phyloP scores from a whole-genome alignment of 2,888 invertebrate species.

The Netelia melanura region DNA sequence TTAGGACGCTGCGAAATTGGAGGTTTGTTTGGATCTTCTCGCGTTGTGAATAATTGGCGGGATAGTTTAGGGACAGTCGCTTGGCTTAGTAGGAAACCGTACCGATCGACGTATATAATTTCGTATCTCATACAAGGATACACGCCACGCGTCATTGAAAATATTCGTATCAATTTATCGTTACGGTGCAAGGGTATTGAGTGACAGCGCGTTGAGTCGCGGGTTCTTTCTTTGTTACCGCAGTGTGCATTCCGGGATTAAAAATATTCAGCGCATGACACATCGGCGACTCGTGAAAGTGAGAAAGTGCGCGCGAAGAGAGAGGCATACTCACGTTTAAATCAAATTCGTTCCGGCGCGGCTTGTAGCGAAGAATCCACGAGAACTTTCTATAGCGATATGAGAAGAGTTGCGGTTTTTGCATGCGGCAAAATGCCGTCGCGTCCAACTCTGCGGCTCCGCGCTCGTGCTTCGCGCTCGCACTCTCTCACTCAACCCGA shows the following conservation, averaged over 20 bases:
- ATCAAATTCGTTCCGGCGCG: constrained; percentile 76
- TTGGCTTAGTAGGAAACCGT: too few relatives aligned
- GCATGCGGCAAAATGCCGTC: background rate
- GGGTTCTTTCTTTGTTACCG: background rate
- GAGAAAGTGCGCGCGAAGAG: background rate
- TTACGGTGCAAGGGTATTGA: background rate
- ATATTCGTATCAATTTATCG: background rate
- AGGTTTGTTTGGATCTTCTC: background rate
- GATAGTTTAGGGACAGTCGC: too few relatives aligned
- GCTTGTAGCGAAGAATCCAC: background rate
- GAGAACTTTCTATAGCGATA: background rate
- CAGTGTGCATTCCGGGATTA: background rate
- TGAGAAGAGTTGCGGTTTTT: background rate
- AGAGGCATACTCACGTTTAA: constrained; percentile 59
- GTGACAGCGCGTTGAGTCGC: background rate
- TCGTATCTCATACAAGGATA: background rate
- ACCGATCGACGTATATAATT: too few relatives aligned
- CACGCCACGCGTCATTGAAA: background rate
- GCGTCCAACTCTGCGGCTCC: background rate
- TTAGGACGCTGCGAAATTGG: background rate
- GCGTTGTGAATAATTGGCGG: too few relatives aligned
- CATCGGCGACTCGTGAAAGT: background rate
- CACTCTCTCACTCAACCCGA: constrained; percentile 2
- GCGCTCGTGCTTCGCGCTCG: background rate
- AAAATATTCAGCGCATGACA: background rate